Evolutionary conservation across 2,113 vertebrate genomes (phyloP), one percentile per base, ranked within the genome.

Genomic region (Notarius lentiginosus): DNA sequence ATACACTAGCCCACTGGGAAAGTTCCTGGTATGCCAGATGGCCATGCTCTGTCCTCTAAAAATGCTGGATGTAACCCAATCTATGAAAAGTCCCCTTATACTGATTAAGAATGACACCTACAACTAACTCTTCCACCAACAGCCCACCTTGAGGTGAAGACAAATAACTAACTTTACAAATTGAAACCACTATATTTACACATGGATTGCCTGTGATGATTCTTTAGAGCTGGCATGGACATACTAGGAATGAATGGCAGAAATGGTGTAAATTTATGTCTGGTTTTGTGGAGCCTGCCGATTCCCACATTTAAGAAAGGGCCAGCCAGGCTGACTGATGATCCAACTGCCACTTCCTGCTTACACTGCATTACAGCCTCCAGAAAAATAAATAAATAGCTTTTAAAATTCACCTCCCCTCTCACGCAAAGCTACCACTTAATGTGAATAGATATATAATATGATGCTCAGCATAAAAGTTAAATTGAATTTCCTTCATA

Each of bases 401-500:
- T 82, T 83, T 76, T 58, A 86, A 90, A 86, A 87, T 84, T 88
- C 77, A 82, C 84, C 84, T 83, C 70, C 56, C 53, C 76, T 63
- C 70, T 76, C 61, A 85, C 55, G 61, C 83, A 89, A 87, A 68
- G 53, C 65, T 7, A 51, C n/a, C 10, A 17, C 58, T 87, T 90
- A 88, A 88, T 87, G 84, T 83, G 34, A 82, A 55, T 49, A 86
- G 86, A 86, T 89, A 88, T 86, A 86, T 86, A 88, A 86, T 68
- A 65, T 68, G 72, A 89, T 75, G 79, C 82, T 89, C 86, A 90
- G 88, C 88, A 84, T 87, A 89, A 89, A 88, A 87, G 60, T 82
- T 86, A 68, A 87, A 88, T 84, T 88, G 86, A 89, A 88, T 89
- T 89, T 89, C 60, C 58, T 68, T 89, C 87, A 79, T 73, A 70